Evolutionary conservation across 2,113 vertebrate species (phyloP).

Genomic region (Eudyptes chrysolophus): DNA sequence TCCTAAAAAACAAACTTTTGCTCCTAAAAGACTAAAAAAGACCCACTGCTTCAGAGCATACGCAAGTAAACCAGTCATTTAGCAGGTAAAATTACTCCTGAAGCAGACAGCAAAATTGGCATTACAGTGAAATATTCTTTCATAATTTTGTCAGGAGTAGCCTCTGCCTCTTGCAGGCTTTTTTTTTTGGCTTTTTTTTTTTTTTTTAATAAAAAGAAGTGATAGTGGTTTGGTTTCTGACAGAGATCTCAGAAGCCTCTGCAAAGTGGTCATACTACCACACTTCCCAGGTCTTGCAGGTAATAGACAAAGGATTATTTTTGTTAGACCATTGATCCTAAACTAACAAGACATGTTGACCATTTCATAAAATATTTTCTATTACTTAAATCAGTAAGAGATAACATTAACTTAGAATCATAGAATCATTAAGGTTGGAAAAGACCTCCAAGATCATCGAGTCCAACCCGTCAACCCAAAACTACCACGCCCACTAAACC

Average conservation of each 20-base stretch:
- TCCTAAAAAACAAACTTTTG: not conserved
- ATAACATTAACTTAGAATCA: not conserved
- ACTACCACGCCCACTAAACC: too few relatives aligned
- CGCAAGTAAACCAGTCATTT: not conserved
- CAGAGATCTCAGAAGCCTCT: not conserved
- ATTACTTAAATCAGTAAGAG: not conserved
- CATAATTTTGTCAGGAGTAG: not conserved
- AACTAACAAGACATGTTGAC: not conserved
- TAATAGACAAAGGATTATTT: not conserved
- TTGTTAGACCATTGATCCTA: not conserved
- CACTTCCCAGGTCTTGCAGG: not conserved
- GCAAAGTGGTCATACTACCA: not conserved
- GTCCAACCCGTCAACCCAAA: too few relatives aligned
- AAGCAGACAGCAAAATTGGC: not conserved
- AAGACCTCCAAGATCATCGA: too few relatives aligned
- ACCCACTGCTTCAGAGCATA: not conserved
- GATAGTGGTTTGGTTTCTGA: not conserved
- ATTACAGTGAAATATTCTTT: not conserved
- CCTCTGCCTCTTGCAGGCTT: not conserved
- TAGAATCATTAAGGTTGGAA: too few relatives aligned
- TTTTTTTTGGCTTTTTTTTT: not conserved
- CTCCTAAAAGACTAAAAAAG: not conserved
- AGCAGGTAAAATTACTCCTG: not conserved
- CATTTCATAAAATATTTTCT: not conserved
- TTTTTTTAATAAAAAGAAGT: not conserved